Base-by-base conservation (phyloP, 2,797 vertebrate genomes). In the Leuciscus waleckii region DNA sequence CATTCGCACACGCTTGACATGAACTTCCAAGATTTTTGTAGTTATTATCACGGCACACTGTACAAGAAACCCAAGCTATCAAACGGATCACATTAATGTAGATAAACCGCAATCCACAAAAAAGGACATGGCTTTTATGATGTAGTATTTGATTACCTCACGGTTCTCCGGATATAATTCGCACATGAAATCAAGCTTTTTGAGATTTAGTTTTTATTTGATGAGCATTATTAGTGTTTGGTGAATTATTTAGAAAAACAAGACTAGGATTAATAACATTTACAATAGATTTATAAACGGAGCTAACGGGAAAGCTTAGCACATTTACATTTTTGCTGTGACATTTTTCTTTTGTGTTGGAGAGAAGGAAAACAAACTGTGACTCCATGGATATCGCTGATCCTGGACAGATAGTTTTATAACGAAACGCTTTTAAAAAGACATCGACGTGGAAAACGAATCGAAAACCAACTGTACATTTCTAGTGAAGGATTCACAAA, bases 401-500 rank as follows among this genome's bases (percentile, higher is more conserved):
- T 91, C 85, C 92, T 92, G 92, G 93, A 85, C 89, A 90, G 90
- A 93, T 95, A 93, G 92, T 95, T 96, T 96, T 96, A 91, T 95
- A 95, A 89, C 86, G 74, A 87, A 87, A 89, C 89, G 58, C 80
- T 84, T 93, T 85, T 91, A 91, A 91, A 92, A 87, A 49, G n/a
- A 67, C 70, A 84, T 17, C 92, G 93, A 92, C 89, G 87, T 93
- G 92, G 87, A 92, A 91, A 93, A 92, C 89, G 91, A 91, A 92
- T 92, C 89, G 92, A 94, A 49, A 95, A 93, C 95, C 95, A 95
- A 88, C 93, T 97, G 95, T 98, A 97, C 92, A 96, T 95, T 92
- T 95, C 94, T 97, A 97, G 97, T 94, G 92, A 92, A 93, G 92
- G 91, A 92, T 95, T 97, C 94, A 95, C 92, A 88, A 88, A 51